Evolutionary conservation across 2,888 invertebrate genomes (phyloP).

Genomic region (Pardosa pseudoannulata): DNA sequence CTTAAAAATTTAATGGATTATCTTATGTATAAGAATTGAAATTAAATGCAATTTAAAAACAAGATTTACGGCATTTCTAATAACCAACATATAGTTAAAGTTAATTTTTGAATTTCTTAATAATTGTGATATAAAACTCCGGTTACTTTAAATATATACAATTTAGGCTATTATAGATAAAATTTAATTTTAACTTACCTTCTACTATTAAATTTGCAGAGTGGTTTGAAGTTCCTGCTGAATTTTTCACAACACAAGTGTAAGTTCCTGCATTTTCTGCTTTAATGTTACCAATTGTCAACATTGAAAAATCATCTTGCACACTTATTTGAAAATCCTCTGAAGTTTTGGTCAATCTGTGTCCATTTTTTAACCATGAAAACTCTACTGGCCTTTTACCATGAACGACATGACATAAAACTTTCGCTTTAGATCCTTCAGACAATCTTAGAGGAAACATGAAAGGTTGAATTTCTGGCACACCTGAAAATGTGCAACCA

Average conservation of each 20-base stretch:
- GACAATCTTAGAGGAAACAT: conserved; percentile 87
- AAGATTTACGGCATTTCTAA: too few species aligned
- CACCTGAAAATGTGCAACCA: conserved; percentile 1
- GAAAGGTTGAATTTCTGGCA: conserved; percentile 84
- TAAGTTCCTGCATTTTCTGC: conserved; percentile 64
- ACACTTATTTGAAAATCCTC: conserved; percentile 22
- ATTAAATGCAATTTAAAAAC: too few species aligned
- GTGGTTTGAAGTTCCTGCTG: conserved; percentile 18
- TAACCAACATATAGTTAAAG: too few species aligned
- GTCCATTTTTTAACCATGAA: conserved; percentile 56
- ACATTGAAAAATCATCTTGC: conserved; percentile 64
- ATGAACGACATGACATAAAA: conserved; percentile 85
- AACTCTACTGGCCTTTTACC: conserved; percentile 50
- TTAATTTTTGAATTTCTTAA: too few species aligned
- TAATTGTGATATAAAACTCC: too few species aligned
- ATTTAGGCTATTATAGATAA: too few species aligned
- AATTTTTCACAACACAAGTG: conserved; percentile 58
- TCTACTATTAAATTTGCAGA: conserved; percentile 39
- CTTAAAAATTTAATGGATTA: too few species aligned
- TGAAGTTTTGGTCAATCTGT: neutral
- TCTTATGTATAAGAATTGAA: too few species aligned
- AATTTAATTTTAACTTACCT: conserved; percentile 55
- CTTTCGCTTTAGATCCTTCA: conserved; percentile 90
- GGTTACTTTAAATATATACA: too few species aligned
- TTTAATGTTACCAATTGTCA: conserved; percentile 55